A percentile compares a stretch with the other conserved stretches of the same genome.
phyloP scores from a whole-genome alignment of 2,113 vertebrate species.

The Regulus satrapa region DNA sequence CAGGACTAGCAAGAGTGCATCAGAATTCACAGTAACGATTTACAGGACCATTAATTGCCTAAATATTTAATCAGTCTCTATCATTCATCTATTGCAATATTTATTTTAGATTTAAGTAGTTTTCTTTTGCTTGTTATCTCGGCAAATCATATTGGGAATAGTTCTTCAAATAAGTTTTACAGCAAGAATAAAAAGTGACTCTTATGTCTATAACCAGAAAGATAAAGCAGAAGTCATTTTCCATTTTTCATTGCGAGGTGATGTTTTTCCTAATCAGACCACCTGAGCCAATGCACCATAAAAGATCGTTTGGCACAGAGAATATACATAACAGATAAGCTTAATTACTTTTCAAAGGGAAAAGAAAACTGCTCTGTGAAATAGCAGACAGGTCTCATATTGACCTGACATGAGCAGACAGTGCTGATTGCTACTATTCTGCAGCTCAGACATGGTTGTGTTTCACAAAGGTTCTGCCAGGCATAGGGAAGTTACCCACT shows the following conservation, averaged over 20 bases:
- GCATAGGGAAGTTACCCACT: background rate
- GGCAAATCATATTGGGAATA: background rate
- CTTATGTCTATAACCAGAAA: background rate
- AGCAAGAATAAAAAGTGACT: background rate
- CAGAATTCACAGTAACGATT: conserved; percentile 32
- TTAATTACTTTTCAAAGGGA: conserved; percentile 12
- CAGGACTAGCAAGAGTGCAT: conserved; percentile 1
- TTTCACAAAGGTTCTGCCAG: background rate
- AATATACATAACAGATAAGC: background rate
- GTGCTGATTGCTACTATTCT: background rate
- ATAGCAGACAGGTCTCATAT: background rate
- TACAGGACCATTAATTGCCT: conserved; percentile 32
- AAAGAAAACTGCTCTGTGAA: background rate
- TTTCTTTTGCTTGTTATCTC: conserved; percentile 15
- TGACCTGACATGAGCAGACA: background rate
- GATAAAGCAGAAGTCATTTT: background rate
- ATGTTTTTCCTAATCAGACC: background rate
- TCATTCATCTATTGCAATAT: conserved; percentile 36
- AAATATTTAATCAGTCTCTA: conserved; percentile 47
- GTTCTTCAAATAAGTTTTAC: conserved; percentile 1
- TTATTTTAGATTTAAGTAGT: conserved; percentile 40
- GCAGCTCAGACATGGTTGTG: background rate
- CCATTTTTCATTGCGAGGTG: background rate
- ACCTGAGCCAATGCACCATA: background rate
- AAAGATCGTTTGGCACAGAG: background rate